Base-by-base conservation (phyloP, 2,888 invertebrate species). In the Lycocerus yunnanus region DNA sequence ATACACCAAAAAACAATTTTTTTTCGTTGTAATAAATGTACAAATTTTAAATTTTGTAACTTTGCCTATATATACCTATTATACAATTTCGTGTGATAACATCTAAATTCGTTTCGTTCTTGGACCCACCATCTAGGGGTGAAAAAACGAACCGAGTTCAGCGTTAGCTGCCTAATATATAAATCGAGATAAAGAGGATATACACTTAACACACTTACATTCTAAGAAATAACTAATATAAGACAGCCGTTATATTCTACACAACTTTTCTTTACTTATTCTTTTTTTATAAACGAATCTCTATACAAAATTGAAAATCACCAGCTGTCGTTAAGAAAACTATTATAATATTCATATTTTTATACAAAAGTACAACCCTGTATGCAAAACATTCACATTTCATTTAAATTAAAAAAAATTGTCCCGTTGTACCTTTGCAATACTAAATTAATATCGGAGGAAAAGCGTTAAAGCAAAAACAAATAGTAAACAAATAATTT, bases 11-110 rank as follows among this genome's bases (percentile, higher is more conserved):
- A 21, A 74, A 83, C 71, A 79, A 69, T 75, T 75, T 65, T 71
- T 80, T 83, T 85, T 85, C 84, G 84, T 85, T 84, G 85, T 85
- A 79, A 80, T 80, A 81, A 84, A 85, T 85, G 83, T 85, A 84
- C 84, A 84, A 83, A 80, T 77, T 58, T 65, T 24, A 68, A 71
- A 76, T 72, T 72, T 72, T 71, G 69, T 69, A 70, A 68, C 66
- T 75, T 67, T 69, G 16, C 67, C 65, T 73, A 68, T 68, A 76
- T 68, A 66, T 65, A 16, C 61, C 69, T 67, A 69, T 68, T 69
- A 72, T 66, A 15, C 20, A 27, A 58, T 69, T 65, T 66, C 20
- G 43, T n/a, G 13, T n/a, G n/a, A n/a, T 43, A 43, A 43, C 43
- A 43, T n/a, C 43, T 2, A n/a, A 43, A 43, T 43, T 43, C 43